Evolutionary conservation across 1,140 invertebrate genomes (phyloP).

Genomic region (Trinorchestia longiramus): DNA sequence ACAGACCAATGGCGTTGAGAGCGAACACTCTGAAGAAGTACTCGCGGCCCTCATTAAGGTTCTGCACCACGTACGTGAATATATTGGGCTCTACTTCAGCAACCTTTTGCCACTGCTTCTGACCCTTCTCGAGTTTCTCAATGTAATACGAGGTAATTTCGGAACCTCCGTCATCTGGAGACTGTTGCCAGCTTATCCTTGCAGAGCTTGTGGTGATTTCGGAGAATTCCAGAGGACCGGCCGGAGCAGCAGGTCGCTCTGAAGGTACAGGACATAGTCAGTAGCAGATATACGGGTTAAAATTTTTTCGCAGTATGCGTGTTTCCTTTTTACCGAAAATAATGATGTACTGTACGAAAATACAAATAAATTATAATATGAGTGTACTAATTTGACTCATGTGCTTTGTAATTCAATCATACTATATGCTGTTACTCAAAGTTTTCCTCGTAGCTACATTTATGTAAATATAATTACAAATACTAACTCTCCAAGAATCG

Average conservation of each 20-base stretch:
- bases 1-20: conserved; percentile 83
- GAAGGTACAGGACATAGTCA: conserved; percentile 64
- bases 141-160: conserved; percentile 84
- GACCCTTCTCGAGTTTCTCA: conserved; percentile 81
- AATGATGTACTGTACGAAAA: neutral
- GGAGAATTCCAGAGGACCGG: conserved; percentile 80
- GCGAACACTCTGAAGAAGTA: conserved; percentile 89
- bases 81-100: conserved; percentile 86
- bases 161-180: conserved; percentile 82
- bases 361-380: neutral
- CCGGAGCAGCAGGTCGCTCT: conserved; percentile 87
- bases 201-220: conserved; percentile 81
- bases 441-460: neutral
- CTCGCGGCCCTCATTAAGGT: conserved; percentile 81
- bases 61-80: conserved; percentile 80
- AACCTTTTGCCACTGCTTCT: conserved; percentile 81
- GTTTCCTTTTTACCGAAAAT: neutral
- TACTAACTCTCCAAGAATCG: no score
- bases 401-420: neutral
- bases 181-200: conserved; percentile 84
- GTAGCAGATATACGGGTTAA: neutral
- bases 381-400: neutral
- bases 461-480: no score
- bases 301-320: neutral
- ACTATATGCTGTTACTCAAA: neutral